Evolutionary conservation across 1,140 invertebrate genomes (phyloP).

Genomic region (Arion vulgaris): DNA sequence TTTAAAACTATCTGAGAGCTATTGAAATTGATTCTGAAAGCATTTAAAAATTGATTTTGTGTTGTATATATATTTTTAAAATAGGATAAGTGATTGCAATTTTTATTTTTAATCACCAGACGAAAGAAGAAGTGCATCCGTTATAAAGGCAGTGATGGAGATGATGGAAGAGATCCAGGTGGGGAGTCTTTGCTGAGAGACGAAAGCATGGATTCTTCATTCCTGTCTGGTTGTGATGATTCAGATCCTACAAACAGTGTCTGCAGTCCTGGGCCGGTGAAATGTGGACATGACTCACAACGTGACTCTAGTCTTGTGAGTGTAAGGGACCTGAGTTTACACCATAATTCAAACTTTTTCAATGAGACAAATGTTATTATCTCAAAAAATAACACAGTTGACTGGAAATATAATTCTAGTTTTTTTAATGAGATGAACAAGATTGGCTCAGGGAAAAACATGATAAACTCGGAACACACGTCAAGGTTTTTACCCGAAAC

Average conservation of each 20-base stretch:
- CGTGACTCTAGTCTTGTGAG: background rate
- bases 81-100: too few species aligned
- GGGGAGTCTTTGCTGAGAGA: slow-evolving; percentile 36
- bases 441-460: too few species aligned
- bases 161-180: slow-evolving; percentile 26
- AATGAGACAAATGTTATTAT: too few species aligned
- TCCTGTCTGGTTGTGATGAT: slow-evolving; percentile 40
- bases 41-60: too few species aligned
- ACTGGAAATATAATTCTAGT: too few species aligned
- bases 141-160: slow-evolving; percentile 41
- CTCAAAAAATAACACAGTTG: too few species aligned
- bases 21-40: too few species aligned
- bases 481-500: too few species aligned
- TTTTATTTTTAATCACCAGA: slow-evolving; percentile 76
- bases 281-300: background rate
- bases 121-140: slow-evolving; percentile 94
- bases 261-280: background rate
- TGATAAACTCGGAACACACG: too few species aligned
- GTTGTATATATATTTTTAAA: too few species aligned
- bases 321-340: background rate
- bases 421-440: too few species aligned
- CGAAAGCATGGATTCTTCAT: slow-evolving; percentile 25
- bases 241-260: slow-evolving; percentile 41
- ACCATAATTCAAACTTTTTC: background rate
- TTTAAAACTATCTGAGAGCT: too few species aligned